Evolutionary conservation across 2,888 invertebrate genomes (phyloP).

Genomic region (Tanypteryx hageni): DNA sequence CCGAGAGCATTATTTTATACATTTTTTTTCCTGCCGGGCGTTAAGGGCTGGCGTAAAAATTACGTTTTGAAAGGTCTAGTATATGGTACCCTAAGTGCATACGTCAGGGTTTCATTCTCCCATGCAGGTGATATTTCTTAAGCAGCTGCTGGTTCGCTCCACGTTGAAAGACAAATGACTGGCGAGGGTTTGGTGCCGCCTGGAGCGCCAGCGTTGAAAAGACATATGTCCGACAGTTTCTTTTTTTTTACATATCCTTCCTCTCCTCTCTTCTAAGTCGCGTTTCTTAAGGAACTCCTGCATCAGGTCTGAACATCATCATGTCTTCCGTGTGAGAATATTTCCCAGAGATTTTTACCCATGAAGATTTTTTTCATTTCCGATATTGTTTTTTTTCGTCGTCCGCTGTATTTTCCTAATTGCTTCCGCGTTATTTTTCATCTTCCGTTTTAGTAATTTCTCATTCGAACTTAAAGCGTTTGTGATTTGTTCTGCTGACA

Average conservation of each 20-base stretch:
- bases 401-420: too few species aligned
- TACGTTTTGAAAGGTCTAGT: constrained; percentile 51
- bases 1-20: not conserved
- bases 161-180: constrained; percentile 62
- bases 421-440: too few species aligned
- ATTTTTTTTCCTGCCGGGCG: not conserved
- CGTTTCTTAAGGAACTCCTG: constrained; percentile 11
- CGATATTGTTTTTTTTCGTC: not conserved
- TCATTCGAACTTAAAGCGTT: too few species aligned
- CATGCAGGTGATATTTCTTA: constrained; percentile 48
- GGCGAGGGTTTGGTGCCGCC: constrained; percentile 9
- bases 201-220: constrained; percentile 48
- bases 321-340: constrained; percentile 33
- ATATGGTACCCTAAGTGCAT: constrained; percentile 31
- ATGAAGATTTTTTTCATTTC: not conserved
- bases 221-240: constrained; percentile 53
- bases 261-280: constrained; percentile 6
- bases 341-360: constrained; percentile 17
- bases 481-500: too few species aligned
- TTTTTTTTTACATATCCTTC: not conserved
- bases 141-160: constrained; percentile 54
- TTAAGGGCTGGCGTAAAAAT: constrained; percentile 36
- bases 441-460: too few species aligned
- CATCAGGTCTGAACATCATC: not conserved
- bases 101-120: constrained; percentile 18